A percentile compares a stretch with the other conserved stretches of the same genome.
Evolutionary conservation across 2,797 vertebrate genomes (phyloP).

Genomic region (Coregonus ussuriensis): DNA sequence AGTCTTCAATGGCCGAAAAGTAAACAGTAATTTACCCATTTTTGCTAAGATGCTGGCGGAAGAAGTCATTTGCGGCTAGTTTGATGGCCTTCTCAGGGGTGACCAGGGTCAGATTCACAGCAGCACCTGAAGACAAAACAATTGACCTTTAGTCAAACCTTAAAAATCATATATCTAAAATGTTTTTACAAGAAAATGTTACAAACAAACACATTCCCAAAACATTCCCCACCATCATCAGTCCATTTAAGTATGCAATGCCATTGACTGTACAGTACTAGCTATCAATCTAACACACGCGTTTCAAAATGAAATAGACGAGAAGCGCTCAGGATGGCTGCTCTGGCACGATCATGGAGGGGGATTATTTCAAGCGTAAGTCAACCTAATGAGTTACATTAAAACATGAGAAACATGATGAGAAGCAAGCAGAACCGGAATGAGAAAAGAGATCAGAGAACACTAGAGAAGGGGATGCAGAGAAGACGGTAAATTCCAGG

Average conservation of each 20-base stretch:
- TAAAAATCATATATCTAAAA: not conserved
- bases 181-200: too few species aligned
- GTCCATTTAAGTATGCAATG: too few species aligned
- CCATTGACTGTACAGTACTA: too few species aligned
- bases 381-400: not conserved
- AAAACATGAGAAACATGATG: slow-evolving; percentile 13
- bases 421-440: slow-evolving; percentile 12
- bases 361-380: slow-evolving; percentile 14
- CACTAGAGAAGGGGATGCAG: not conserved
- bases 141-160: not conserved
- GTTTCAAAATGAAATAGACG: too few species aligned
- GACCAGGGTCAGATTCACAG: slow-evolving; percentile 83
- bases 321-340: too few species aligned
- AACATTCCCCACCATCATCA: too few species aligned
- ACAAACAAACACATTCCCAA: too few species aligned
- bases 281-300: too few species aligned
- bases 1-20: not conserved
- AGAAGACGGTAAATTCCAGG: slow-evolving; percentile 18
- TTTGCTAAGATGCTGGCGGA: slow-evolving; percentile 77
- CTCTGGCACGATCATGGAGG: too few species aligned
- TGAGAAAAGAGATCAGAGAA: slow-evolving; percentile 3
- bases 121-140: slow-evolving; percentile 72
- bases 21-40: slow-evolving; percentile 69
- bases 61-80: slow-evolving; percentile 84
- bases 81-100: slow-evolving; percentile 86